Evolutionary conservation across 2,113 vertebrate species (phyloP), one percentile per base, ranked within the genome.

Genomic region (Mesocricetus auratus): DNA sequence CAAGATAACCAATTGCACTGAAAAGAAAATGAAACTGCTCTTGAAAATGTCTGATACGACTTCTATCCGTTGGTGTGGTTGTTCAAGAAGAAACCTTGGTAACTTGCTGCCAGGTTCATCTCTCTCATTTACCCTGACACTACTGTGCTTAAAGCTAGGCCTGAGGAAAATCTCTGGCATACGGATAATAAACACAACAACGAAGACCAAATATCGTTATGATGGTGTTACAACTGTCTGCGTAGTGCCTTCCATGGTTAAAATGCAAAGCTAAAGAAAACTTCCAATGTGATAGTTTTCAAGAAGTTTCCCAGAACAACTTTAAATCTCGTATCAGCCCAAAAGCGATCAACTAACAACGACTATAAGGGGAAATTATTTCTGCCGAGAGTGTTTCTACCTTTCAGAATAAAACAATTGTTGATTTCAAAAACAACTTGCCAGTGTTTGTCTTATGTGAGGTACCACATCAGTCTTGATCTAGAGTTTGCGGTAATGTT

Each of bases 1-100:
- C 98, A 99, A 99, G 99, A 99, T 99, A 98, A 99, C 99, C 71
- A 99, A 99, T 97, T 99, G 99, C 99, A 99, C 99, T 96, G 99
- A 99, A 97, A 99, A 98, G 97, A 99, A 99, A 93, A 99, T 99
- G 99, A 99, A 99, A 97, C 98, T 99, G 97, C 98, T 99, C 90
- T 98, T 99, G 97, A 99, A 99, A 97, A 99, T 99, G 99, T 99
- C 98, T 94, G 99, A 99, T 98, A 99, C 99, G 50, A 97, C 98
- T 94, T 99, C 99, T 33, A 98, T 99, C 96, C 99, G 98, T 97
- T 99, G 99, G 99, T 99, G 99, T 91, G 99, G 99, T 12, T 98
- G 98, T 73, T 99, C 99, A 26, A 99, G 99, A 96, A 98, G 98
- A 85, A 98, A 99, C 97, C 98, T 99, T 93, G 99, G 99, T 58